Conservation (phyloP, 2,113 vertebrate species). For the Porphyrio hochstetteri region DNA sequence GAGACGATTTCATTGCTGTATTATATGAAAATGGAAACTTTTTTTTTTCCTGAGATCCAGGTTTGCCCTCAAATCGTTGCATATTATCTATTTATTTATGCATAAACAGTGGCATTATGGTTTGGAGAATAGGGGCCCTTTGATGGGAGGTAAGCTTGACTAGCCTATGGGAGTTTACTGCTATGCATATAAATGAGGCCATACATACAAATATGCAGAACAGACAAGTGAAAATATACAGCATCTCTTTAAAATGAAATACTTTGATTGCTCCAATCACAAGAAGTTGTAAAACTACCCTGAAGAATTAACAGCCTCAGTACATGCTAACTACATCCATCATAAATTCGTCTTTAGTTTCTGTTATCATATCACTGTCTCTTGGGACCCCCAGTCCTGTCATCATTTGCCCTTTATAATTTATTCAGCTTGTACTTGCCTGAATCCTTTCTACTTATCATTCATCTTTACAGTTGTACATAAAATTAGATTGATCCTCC, state of each 20-base stretch:
- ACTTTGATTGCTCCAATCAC: constrained; percentile 74
- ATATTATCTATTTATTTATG: constrained; percentile 66
- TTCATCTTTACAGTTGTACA: constrained; percentile 84
- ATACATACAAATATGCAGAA: constrained; percentile 44
- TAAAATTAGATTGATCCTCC: constrained; percentile 82
- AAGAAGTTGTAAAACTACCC: constrained; percentile 76
- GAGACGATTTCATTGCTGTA: background rate
- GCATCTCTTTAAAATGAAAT: constrained; percentile 72
- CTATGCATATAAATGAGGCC: constrained; percentile 19
- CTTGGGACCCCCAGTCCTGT: constrained; percentile 77
- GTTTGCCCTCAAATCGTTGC: constrained; percentile 23
- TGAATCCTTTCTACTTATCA: constrained; percentile 81
- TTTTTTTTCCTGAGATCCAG: background rate
- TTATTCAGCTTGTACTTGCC: constrained; percentile 83
- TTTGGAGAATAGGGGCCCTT: constrained; percentile 42
- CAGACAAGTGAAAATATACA: constrained; percentile 65
- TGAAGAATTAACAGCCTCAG: constrained; percentile 77
- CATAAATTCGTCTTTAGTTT: constrained; percentile 81
- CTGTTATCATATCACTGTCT: constrained; percentile 81
- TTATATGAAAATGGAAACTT: background rate
- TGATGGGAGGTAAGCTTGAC: constrained; percentile 42
- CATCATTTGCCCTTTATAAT: constrained; percentile 86
- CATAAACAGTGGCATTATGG: constrained; percentile 40
- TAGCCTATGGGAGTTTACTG: constrained; percentile 51
- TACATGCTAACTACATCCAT: constrained; percentile 79